phyloP scores from a whole-genome alignment of 2,888 invertebrate genomes.

The Eurois occulta region DNA sequence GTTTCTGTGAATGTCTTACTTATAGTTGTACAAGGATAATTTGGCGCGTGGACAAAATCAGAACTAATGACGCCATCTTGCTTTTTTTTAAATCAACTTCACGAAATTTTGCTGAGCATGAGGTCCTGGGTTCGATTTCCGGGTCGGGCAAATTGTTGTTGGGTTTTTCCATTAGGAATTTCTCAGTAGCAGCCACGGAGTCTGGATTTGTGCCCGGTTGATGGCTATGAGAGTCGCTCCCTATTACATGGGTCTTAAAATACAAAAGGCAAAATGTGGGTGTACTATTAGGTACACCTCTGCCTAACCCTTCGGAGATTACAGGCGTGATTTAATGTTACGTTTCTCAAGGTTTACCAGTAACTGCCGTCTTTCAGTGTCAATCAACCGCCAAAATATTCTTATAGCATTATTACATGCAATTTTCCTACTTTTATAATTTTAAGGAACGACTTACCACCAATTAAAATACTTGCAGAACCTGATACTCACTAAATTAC shows the following conservation, averaged over 20 bases:
- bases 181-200: no score
- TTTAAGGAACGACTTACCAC: not conserved
- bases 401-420: not conserved
- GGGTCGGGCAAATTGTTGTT: no score
- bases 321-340: no score
- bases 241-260: no score
- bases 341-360: not conserved
- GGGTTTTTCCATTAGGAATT: no score
- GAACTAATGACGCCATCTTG: not conserved
- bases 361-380: not conserved
- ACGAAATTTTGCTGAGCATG: not conserved
- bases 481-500: not conserved
- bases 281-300: no score
- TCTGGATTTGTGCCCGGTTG: no score
- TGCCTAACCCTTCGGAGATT: no score
- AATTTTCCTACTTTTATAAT: not conserved
- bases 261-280: no score
- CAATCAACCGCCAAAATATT: not conserved
- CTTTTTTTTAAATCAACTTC: not conserved
- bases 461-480: not conserved
- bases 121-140: no score
- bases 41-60: not conserved
- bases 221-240: no score
- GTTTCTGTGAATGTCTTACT: not conserved
- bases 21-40: not conserved